Base-by-base conservation (phyloP, 2,113 vertebrate species). In the Hoplias malabaricus region DNA sequence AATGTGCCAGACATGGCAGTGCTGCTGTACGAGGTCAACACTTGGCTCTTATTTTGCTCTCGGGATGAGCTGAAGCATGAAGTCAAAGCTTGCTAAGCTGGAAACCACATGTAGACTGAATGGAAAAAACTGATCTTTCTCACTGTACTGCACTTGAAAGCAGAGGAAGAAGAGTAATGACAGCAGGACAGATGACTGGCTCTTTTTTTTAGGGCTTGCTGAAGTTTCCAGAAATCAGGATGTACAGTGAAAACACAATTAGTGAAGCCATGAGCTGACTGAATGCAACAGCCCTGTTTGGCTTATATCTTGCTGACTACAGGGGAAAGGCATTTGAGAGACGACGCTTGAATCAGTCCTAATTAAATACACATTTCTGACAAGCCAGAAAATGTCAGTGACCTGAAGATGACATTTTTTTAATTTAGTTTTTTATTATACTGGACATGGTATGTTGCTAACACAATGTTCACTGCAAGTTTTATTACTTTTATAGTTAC, bases 51-150 rank as follows among this genome's bases (percentile, higher is more conserved):
- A 53, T 21, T 36, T 25, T 7, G 8, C 42, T 2, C 8, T 27
- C n/a, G 21, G 40, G 14, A 9, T 27, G 23, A 67, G 23, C 11
- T 14, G 48, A 4, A 19, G 31, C 57, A 63, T 62, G 29, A 19
- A 34, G n/a, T 19, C 16, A 21, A 63, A 36, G 31, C 19, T 2
- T n/a, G 59, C 31, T 21, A 63, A 62, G 57, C 27, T 63, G 31
- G 10, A 69, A 70, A 70, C 40, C 67, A 78, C 65, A 78, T 78
- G 43, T 53, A 25, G 27, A 10, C 68, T 50, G 21, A 14, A 10
- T 62, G 38, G 38, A 61, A 78, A 63, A 71, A n/a, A 56, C 14
- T 29, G 50, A 12, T n/a, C 59, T 53, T 19, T 40, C 57, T 61
- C 50, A 36, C 57, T 62, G 56, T 29, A 16, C 29, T 5, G 4